A percentile compares a stretch with the other conserved stretches of the same genome.
phyloP scores from a whole-genome alignment of 92 coral and sea anemone genomes.

The Palythoa grandis region DNA sequence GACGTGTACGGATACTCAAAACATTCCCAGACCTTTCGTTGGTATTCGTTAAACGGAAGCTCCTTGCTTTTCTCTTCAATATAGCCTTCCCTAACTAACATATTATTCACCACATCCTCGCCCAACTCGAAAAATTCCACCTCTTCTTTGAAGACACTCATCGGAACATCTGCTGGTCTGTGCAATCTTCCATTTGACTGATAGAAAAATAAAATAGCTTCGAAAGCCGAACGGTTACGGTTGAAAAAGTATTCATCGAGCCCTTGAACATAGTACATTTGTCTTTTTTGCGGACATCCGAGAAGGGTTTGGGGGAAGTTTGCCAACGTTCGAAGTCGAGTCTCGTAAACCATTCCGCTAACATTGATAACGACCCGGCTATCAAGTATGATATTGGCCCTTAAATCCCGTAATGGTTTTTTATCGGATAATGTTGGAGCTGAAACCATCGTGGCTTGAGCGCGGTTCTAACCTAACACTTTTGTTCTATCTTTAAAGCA shows the following conservation, averaged over 20 bases:
- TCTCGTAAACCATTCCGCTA: slow-evolving; percentile 95
- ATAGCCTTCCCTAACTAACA: slow-evolving; percentile 87
- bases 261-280: slow-evolving; percentile 76
- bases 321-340: slow-evolving; percentile 83
- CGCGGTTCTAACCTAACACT: background rate
- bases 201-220: slow-evolving; percentile 92
- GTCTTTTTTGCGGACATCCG: slow-evolving; percentile 85
- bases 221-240: slow-evolving; percentile 93
- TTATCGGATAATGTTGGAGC: background rate
- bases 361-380: slow-evolving; percentile 96
- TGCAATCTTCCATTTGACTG: slow-evolving; percentile 93
- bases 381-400: slow-evolving; percentile 50
- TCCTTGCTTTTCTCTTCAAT: slow-evolving; percentile 62
- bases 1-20: slow-evolving; percentile 98
- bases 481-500: background rate
- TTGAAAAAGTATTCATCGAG: slow-evolving; percentile 90
- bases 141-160: slow-evolving; percentile 88
- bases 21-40: slow-evolving; percentile 87
- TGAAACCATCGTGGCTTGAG: slow-evolving; percentile 22
- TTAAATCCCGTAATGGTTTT: background rate
- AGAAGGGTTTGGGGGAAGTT: slow-evolving; percentile 91
- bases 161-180: slow-evolving; percentile 91
- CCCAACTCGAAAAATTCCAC: slow-evolving; percentile 96
- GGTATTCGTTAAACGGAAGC: slow-evolving; percentile 69
- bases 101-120: slow-evolving; percentile 77